Evolutionary conservation across 2,888 invertebrate species (phyloP).

Genomic region (Tachina lurida): DNA sequence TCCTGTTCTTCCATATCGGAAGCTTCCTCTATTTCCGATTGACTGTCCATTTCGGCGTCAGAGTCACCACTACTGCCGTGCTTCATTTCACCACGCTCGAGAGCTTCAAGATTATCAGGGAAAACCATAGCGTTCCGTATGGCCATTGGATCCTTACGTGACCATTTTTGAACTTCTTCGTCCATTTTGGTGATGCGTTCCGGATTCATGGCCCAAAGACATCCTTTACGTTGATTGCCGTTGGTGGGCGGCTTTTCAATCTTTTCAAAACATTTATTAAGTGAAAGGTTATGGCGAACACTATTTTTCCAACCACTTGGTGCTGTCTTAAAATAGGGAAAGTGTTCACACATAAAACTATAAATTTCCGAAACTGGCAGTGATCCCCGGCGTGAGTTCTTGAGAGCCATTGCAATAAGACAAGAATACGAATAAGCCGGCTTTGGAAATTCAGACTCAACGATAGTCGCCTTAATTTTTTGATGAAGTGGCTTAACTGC

Average conservation of each 20-base stretch:
- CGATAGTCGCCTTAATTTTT: conserved; percentile 76
- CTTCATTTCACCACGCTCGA: conserved; percentile 95
- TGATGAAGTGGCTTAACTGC: conserved; percentile 78
- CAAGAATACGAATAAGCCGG: conserved; percentile 99
- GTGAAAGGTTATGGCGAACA: conserved; percentile 96
- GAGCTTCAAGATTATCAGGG: conserved; percentile 92
- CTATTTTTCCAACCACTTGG: conserved; percentile 99
- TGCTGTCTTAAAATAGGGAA: conserved; percentile 99
- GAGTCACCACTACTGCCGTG: conserved; percentile 87
- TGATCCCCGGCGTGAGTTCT: conserved; percentile 96
- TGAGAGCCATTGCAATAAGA: conserved; percentile 98
- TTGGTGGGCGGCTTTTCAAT: conserved; percentile 96
- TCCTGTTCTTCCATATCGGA: conserved; percentile 86
- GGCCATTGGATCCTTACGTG: conserved; percentile 95
- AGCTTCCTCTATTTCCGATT: conserved; percentile 83
- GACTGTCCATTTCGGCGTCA: conserved; percentile 84
- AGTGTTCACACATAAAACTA: conserved; percentile 99
- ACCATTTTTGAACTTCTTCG: conserved; percentile 98
- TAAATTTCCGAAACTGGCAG: conserved; percentile 99
- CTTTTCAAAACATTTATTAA: conserved; percentile 99
- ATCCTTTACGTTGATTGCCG: conserved; percentile 92
- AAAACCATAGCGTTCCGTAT: conserved; percentile 97
- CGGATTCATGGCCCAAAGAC: conserved; percentile 98
- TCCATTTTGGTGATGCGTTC: conserved; percentile 98
- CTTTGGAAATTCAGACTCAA: conserved; percentile 89